Evolutionary conservation across 2,888 invertebrate species (phyloP), one percentile per base, ranked within the genome.

Genomic region (Nephrotoma flavescens): DNA sequence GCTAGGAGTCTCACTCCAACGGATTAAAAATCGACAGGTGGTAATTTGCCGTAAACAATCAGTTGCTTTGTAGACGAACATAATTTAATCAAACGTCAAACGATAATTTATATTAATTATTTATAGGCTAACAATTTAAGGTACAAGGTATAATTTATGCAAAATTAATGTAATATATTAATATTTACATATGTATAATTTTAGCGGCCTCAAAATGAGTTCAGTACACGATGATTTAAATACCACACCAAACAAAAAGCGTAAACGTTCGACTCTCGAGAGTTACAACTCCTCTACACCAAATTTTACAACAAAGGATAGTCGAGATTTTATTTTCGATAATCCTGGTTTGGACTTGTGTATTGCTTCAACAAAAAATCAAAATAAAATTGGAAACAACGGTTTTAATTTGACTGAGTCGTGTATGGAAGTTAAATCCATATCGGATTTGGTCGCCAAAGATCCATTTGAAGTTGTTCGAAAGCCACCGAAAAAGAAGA

Each of bases 401-500:
- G 85, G 85, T 87, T 87, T 71, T 88, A 86, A 87, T 89, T 6
- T 11, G 11, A 89, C 87, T 87, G 0, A 45, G 71, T 57, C 88
- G 88, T 90, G 90, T 0, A 87, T 91, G 87, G 91, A 92, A 88
- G 89, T 90, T 0, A 91, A 91, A 88, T 91, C 91, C 0, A 91
- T 91, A 87, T 88, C 89, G 0, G 91, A 91, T 85, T 87, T 91
- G 47, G 88, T 88, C 4, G 87, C 87, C 7, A 83, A 88, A 86
- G 88, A 88, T 5, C 91, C 91, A 0, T 92, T 89, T 87, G 92
- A 92, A 88, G 91, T 92, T 2, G 88, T 89, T 44, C 90, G 92
- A 4, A 91, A 91, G 47, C 92, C 91, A 6, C 90, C 90, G 2
- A 91, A 91, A 87, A 92, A 91, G 87, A 92, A 91, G 87, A 91